Evolutionary conservation across 2,888 invertebrate genomes (phyloP).

Genomic region (Eulithis prunata): DNA sequence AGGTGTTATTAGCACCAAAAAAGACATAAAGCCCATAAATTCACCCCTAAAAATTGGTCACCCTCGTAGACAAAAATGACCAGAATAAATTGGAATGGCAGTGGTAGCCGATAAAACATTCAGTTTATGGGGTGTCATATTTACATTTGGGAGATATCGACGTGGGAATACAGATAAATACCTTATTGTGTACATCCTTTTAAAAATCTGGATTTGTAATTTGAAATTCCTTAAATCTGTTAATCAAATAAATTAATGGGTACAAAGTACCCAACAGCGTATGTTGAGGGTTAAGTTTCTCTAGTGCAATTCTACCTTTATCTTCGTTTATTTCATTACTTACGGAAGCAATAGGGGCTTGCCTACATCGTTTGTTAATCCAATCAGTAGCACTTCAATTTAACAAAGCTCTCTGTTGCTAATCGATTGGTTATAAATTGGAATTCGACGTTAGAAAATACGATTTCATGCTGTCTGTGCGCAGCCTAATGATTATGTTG

Average conservation of each 20-base stretch:
- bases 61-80: conserved; percentile 83
- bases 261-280: conserved; percentile 8
- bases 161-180: conserved; percentile 73
- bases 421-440: conserved; percentile 75
- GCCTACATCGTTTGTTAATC: conserved; percentile 60
- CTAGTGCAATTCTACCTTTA: conserved; percentile 44
- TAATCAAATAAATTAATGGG: conserved; percentile 4
- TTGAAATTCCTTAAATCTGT: neutral
- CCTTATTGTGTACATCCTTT: conserved; percentile 49
- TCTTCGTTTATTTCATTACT: conserved; percentile 54
- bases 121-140: conserved; percentile 84
- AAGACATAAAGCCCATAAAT: conserved; percentile 72
- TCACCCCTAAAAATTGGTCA: conserved; percentile 79
- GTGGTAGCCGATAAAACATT: conserved; percentile 82
- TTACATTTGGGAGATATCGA: conserved; percentile 79
- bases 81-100: conserved; percentile 83
- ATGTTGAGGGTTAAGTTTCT: conserved; percentile 28
- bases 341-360: conserved; percentile 51
- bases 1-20: conserved; percentile 66
- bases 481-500: conserved; percentile 23
- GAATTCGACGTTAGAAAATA: conserved; percentile 59
- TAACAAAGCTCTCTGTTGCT: conserved; percentile 72
- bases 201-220: neutral
- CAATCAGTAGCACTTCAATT: conserved; percentile 76
- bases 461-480: conserved; percentile 60